Evolutionary conservation across 2,797 vertebrate species (phyloP).

Genomic region (Trematomus bernacchii): DNA sequence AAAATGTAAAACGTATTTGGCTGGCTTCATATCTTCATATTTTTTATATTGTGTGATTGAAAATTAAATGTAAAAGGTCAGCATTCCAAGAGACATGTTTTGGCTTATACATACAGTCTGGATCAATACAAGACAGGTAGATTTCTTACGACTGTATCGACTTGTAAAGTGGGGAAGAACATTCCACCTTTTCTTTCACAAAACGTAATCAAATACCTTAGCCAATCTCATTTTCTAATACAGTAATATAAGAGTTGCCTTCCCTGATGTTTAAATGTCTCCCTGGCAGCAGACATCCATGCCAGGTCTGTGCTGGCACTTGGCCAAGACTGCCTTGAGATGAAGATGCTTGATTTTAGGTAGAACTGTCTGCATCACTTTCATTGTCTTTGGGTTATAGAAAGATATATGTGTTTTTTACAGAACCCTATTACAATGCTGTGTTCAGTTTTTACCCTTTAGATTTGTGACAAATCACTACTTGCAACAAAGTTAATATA

Average conservation of each 20-base stretch:
- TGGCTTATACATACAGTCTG: background rate
- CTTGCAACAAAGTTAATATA: background rate
- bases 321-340: constrained; percentile 20
- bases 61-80: constrained; percentile 12
- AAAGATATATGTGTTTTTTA: constrained; percentile 13
- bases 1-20: background rate
- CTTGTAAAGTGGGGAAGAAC: background rate
- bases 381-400: constrained; percentile 15
- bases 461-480: background rate
- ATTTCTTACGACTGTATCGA: background rate
- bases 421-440: background rate
- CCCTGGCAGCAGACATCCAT: constrained; percentile 16
- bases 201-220: background rate
- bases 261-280: constrained; percentile 15
- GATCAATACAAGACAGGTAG: background rate
- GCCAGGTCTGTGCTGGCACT: constrained; percentile 17
- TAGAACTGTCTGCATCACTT: constrained; percentile 1
- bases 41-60: background rate
- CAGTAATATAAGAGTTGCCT: background rate
- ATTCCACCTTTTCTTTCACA: background rate
- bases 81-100: background rate
- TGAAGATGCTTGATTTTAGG: constrained; percentile 14
- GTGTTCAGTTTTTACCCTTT: too few relatives aligned
- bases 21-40: background rate
- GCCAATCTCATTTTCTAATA: background rate